Base-by-base conservation (phyloP, 2,797 vertebrate genomes). In the Erpetoichthys calabaricus region DNA sequence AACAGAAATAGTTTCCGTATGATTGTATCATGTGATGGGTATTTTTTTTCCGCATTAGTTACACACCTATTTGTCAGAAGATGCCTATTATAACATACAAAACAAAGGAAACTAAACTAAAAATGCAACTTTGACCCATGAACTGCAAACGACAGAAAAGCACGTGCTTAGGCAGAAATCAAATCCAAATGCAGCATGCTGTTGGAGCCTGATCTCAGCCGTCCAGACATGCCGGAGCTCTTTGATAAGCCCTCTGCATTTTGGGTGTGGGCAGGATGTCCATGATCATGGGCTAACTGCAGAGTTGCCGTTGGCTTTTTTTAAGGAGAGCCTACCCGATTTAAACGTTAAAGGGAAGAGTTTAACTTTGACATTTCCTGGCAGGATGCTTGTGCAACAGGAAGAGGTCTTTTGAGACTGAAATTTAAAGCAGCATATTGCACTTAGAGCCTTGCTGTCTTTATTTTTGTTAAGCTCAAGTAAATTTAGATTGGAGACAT, bases 131-230 rank as follows among this genome's bases (percentile, higher is more conserved):
- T n/a, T n/a, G n/a, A n/a, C n/a, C n/a, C n/a, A n/a, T n/a, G n/a
- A n/a, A n/a, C n/a, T n/a, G n/a, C n/a, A n/a, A n/a, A n/a, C n/a
- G n/a, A n/a, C n/a, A n/a, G n/a, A n/a, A n/a, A n/a, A n/a, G n/a
- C n/a, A n/a, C n/a, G n/a, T n/a, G n/a, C n/a, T n/a, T n/a, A n/a
- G n/a, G n/a, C n/a, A n/a, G n/a, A n/a, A n/a, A n/a, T n/a, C n/a
- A n/a, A n/a, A n/a, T n/a, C n/a, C n/a, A n/a, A n/a, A n/a, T n/a
- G n/a, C n/a, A n/a, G n/a, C n/a, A n/a, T n/a, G n/a, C n/a, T n/a
- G n/a, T n/a, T n/a, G 7, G 57, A 53, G 57, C 65, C 59, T 85
- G 79, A 86, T 86, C 83, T 77, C 50, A 2, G 25, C 45, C 55
- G 42, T 62, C 60, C 84, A 83, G 79, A 63, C 62, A 71, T 63